phyloP scores from a whole-genome alignment of 2,113 vertebrate genomes.

The Chelonoidis abingdonii region DNA sequence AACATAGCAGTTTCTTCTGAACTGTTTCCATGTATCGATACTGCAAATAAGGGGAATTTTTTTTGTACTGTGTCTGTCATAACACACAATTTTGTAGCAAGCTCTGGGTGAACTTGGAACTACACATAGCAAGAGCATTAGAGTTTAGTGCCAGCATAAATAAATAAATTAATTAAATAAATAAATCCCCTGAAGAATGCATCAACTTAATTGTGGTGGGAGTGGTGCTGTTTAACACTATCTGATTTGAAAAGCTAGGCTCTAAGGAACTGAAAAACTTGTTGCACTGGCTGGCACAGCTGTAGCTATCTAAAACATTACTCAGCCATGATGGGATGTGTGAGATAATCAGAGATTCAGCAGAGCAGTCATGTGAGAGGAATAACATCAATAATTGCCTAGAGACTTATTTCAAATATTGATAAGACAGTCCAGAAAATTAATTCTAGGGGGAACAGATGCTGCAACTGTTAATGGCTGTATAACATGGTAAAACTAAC shows the following conservation, averaged over 20 bases:
- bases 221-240: conserved; percentile 23
- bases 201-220: neutral
- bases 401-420: neutral
- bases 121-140: neutral
- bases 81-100: neutral
- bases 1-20: neutral
- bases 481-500: neutral
- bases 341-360: neutral
- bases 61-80: rapidly evolving
- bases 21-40: neutral
- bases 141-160: neutral
- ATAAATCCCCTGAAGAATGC: neutral
- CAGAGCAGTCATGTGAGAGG: neutral
- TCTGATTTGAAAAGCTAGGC: conserved; percentile 8
- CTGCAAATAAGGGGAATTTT: neutral
- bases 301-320: conserved; percentile 33
- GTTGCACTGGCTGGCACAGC: conserved; percentile 50
- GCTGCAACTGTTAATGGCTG: neutral
- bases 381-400: neutral
- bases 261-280: conserved; percentile 18
- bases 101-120: neutral
- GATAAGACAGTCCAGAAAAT: neutral
- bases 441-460: neutral
- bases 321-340: neutral
- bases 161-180: neutral